A percentile compares a stretch with the other conserved stretches of the same genome.
These are phyloP conservation scores for Synanthedon vespiformis DNA, from an alignment of 2,888 invertebrate genomes.

Conservation along the genomic window DNA sequence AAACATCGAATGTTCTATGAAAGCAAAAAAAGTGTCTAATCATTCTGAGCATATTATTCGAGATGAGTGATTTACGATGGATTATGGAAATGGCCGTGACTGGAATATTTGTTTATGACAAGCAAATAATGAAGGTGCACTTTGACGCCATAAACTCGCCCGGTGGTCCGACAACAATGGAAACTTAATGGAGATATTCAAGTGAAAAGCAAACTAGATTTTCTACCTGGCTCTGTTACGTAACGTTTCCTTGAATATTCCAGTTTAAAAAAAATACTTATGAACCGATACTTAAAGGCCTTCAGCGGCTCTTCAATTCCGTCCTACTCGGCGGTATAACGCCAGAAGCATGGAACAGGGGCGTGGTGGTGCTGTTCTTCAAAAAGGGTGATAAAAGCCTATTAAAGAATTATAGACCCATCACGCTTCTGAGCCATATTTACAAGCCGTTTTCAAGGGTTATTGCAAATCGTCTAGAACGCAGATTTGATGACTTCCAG, in stretches of 20 bases:
- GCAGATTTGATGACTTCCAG: too few relatives aligned
- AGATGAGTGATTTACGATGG: conserved; percentile 8
- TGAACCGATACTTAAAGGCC: too few relatives aligned
- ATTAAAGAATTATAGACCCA: too few relatives aligned
- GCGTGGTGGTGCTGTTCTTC: too few relatives aligned
- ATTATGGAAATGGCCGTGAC: conserved; percentile 38
- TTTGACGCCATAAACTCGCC: conserved; percentile 21
- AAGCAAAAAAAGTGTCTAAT: conserved; percentile 9
- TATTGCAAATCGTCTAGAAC: too few relatives aligned
- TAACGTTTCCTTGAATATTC: conserved; percentile 4
- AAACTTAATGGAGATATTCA: not conserved
- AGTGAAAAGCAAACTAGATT: conserved; percentile 13
- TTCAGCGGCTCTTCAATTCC: too few relatives aligned
- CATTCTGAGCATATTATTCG: conserved; percentile 7
- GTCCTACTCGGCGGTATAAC: too few relatives aligned
- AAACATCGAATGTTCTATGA: conserved; percentile 2
- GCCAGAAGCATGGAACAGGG: too few relatives aligned
- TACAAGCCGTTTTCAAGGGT: too few relatives aligned
- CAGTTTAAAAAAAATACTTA: not conserved
- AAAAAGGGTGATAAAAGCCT: too few relatives aligned
- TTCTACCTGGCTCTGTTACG: conserved; percentile 20
- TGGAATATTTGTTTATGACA: conserved; percentile 22
- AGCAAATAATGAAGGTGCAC: conserved; percentile 36
- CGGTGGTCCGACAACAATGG: conserved; percentile 25
- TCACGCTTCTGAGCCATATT: too few relatives aligned